These are phyloP conservation scores for Cryptoblepharus egeriae DNA, from an alignment of 2,797 vertebrate species.

Conservation along the genomic window DNA sequence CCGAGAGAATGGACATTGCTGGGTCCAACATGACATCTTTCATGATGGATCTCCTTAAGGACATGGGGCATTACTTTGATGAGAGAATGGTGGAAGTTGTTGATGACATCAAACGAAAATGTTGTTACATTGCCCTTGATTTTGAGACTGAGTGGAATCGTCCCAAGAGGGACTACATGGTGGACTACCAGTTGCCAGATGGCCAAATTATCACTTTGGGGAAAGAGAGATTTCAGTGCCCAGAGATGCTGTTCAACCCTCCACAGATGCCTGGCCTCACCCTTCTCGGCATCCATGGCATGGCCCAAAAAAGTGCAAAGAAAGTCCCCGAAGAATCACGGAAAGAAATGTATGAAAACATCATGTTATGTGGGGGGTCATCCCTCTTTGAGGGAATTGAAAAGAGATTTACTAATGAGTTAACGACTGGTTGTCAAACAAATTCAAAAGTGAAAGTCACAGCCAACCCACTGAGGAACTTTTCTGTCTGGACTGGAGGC, in stretches of 20 bases:
- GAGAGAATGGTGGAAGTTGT: conserved; percentile 23
- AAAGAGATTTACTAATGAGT: conserved; percentile 49
- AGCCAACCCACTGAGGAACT: conserved; percentile 40
- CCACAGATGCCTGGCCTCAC: conserved; percentile 17
- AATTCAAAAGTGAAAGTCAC: conserved; percentile 35
- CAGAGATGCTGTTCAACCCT: conserved; percentile 66
- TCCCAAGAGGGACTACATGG: neutral
- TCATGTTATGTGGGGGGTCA: conserved; percentile 69
- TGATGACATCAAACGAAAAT: conserved; percentile 60
- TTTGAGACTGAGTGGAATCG: conserved; percentile 34
- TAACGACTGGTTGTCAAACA: neutral
- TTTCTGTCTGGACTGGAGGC: conserved; percentile 65
- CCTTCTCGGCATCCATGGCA: conserved; percentile 48
- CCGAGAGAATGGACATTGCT: conserved; percentile 62
- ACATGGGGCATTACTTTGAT: conserved; percentile 1
- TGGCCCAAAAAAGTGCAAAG: conserved; percentile 50
- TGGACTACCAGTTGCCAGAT: conserved; percentile 55
- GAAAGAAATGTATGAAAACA: conserved; percentile 33
- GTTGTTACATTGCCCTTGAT: conserved; percentile 60
- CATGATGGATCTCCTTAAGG: conserved; percentile 52
- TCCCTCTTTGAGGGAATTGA: conserved; percentile 62
- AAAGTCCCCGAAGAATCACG: conserved; percentile 35
- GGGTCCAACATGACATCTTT: conserved; percentile 65
- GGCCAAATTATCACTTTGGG: conserved; percentile 53
- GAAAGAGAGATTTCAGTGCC: conserved; percentile 62